Conservation (phyloP, 2,888 invertebrate genomes). For the Mesodorylaimus sp. region DNA sequence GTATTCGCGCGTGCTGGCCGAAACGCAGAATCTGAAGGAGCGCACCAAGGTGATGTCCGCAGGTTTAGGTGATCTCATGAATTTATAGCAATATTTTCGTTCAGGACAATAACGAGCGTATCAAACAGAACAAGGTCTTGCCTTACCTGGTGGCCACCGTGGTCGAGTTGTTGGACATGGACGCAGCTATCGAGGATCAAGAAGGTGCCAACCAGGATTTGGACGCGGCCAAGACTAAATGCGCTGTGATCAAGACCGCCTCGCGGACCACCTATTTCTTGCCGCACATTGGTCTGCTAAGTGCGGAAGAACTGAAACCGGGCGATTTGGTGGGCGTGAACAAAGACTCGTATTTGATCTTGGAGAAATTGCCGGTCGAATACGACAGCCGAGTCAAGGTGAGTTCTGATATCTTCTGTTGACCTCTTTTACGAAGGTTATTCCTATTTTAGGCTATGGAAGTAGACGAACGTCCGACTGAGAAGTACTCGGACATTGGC, state of each 20-base stretch:
- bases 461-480: constrained; percentile 89
- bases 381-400: constrained; percentile 29
- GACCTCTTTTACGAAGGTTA: too few species aligned
- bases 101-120: constrained; percentile 28
- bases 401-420: too few species aligned
- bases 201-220: constrained; percentile 93
- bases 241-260: constrained; percentile 97
- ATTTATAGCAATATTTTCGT: too few species aligned
- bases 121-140: constrained; percentile 64
- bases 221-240: constrained; percentile 93
- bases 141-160: constrained; percentile 98
- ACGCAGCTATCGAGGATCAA: constrained; percentile 62
- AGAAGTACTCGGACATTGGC: constrained; percentile 98
- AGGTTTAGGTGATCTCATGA: too few species aligned
- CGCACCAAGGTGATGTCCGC: too few species aligned
- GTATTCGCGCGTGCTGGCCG: constrained; percentile 90
- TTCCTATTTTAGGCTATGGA: constrained; percentile 27
- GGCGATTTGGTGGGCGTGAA: constrained; percentile 54
- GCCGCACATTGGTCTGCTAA: constrained; percentile 96
- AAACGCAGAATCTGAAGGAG: constrained; percentile 70
- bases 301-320: constrained; percentile 89
- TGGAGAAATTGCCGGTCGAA: constrained; percentile 52
- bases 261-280: constrained; percentile 90
- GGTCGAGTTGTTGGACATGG: constrained; percentile 87
- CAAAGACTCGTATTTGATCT: constrained; percentile 81